Evolutionary conservation across 53 echinoderm and acorn worm genomes (phyloP).

Genomic region (Paracentrotus lividus): DNA sequence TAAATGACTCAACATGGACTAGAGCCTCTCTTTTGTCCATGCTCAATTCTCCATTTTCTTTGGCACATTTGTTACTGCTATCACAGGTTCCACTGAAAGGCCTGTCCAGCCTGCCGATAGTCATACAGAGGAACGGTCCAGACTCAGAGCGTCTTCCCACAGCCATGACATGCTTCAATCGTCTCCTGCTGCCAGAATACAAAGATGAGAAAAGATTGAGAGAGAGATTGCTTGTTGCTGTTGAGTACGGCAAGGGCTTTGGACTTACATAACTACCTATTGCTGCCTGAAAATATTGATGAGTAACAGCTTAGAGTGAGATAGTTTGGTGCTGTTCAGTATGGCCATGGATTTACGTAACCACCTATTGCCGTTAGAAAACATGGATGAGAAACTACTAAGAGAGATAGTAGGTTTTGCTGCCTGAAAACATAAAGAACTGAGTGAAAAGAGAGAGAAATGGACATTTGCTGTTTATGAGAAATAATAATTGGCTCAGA

Average conservation of each 20-base stretch:
- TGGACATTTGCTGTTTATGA: background rate
- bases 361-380: background rate
- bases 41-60: background rate
- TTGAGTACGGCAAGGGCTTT: constrained; percentile 94
- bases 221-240: constrained; percentile 82
- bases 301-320: background rate
- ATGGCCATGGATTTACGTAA: too few species aligned
- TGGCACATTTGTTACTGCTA: background rate
- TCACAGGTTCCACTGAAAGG: constrained; percentile 91
- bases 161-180: constrained; percentile 99
- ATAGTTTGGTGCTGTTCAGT: background rate
- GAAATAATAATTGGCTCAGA: background rate
- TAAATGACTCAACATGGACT: too few species aligned
- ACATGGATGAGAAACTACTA: background rate
- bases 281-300: background rate
- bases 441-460: background rate
- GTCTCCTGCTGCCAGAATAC: constrained; percentile 91
- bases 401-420: background rate
- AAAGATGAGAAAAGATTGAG: constrained; percentile 72
- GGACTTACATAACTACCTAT: constrained; percentile 77
- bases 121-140: constrained; percentile 94
- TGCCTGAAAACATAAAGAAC: background rate
- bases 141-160: constrained; percentile 96
- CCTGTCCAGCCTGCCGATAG: constrained; percentile 91
- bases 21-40: too few species aligned